These are phyloP conservation scores for Tipula vernalis DNA, from an alignment of 2,888 invertebrate genomes.

Conservation along the genomic window DNA sequence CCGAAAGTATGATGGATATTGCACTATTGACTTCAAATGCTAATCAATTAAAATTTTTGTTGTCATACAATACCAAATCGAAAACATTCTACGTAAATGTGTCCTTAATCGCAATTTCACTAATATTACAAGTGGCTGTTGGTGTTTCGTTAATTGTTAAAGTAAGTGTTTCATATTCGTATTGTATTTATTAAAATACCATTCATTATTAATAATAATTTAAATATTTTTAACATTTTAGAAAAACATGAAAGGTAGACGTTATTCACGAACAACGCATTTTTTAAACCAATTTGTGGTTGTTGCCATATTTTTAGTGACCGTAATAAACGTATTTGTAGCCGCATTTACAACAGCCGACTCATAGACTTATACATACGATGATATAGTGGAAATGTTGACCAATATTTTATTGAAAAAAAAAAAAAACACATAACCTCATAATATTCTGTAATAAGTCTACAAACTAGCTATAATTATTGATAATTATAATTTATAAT, in stretches of 20 bases:
- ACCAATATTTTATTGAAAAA: not conserved
- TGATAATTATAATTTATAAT: not conserved
- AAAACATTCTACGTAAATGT: slow-evolving; percentile 47
- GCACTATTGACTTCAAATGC: slow-evolving; percentile 58
- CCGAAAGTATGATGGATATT: slow-evolving; percentile 50
- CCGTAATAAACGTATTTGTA: not conserved
- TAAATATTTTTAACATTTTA: not conserved
- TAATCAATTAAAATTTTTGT: slow-evolving; percentile 51
- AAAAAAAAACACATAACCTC: not conserved
- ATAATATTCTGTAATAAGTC: not conserved
- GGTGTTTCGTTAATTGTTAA: slow-evolving; percentile 49
- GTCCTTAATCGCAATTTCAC: slow-evolving; percentile 43
- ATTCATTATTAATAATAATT: not conserved
- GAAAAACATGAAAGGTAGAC: not conserved
- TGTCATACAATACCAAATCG: slow-evolving; percentile 44
- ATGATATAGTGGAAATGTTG: not conserved
- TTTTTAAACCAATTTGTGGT: not conserved
- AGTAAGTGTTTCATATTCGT: slow-evolving; percentile 29
- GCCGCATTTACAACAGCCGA: not conserved
- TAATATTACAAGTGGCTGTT: slow-evolving; percentile 49
- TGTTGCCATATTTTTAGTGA: not conserved
- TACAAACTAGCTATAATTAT: not conserved
- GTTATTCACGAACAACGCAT: not conserved
- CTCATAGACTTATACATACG: not conserved
- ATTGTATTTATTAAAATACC: not conserved